Percentiles rank a stretch among this genome's conserved stretches.
phyloP scores from a whole-genome alignment of 2,113 vertebrate genomes.

The Callospermophilus lateralis region DNA sequence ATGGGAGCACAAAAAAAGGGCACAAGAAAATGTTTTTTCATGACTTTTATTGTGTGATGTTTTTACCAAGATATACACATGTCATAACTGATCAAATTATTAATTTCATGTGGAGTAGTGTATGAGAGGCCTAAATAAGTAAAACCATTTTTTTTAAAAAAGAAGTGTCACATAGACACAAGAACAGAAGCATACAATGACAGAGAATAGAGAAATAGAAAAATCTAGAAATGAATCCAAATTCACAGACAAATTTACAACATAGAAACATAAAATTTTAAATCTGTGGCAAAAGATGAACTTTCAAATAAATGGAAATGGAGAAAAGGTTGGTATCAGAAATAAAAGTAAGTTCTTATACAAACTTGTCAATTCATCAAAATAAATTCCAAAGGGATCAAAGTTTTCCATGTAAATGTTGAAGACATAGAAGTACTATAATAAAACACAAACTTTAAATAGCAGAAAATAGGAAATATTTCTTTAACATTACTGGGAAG shows the following conservation, averaged over 20 bases:
- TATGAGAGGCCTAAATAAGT: neutral
- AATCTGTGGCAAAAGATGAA: neutral
- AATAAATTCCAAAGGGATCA: neutral
- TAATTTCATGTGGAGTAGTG: neutral
- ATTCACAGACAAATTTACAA: neutral
- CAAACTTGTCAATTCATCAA: neutral
- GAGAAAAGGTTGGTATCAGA: neutral
- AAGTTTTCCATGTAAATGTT: neutral
- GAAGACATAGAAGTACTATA: neutral
- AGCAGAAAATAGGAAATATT: neutral
- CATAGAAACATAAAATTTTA: conserved; percentile 4
- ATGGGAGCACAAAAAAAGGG: neutral
- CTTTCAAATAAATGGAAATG: neutral
- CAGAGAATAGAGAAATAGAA: neutral
- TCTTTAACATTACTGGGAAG: neutral
- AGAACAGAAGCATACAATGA: neutral
- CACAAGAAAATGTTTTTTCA: neutral
- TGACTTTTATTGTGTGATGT: neutral
- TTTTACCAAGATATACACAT: neutral
- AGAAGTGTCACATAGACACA: neutral
- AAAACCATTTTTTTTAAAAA: neutral
- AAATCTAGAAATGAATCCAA: neutral
- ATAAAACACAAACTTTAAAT: neutral
- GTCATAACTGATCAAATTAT: neutral
- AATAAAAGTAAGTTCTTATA: neutral